A percentile compares a stretch with the other conserved stretches of the same genome.
Conservation (phyloP, 2,888 invertebrate genomes). For the Apomyelois bistriatella region DNA sequence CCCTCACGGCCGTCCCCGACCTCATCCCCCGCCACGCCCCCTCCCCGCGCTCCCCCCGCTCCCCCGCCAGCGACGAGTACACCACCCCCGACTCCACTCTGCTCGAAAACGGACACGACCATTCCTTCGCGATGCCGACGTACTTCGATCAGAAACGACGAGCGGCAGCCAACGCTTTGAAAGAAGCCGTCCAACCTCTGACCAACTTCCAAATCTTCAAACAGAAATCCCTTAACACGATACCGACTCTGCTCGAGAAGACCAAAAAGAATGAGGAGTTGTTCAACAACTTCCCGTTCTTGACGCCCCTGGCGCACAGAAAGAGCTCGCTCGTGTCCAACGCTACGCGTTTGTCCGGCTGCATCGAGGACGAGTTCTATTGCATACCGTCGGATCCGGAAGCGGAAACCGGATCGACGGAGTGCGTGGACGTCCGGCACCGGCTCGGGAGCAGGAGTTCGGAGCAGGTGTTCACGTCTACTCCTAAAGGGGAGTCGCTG, state of each 20-base stretch:
- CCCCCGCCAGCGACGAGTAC: slow-evolving; percentile 52
- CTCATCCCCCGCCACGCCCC: slow-evolving; percentile 49
- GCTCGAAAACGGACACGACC: slow-evolving; percentile 36
- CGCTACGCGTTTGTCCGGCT: slow-evolving; percentile 58
- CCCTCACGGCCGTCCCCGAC: slow-evolving; percentile 57
- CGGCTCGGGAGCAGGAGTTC: slow-evolving; percentile 46
- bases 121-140: slow-evolving; percentile 65
- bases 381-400: slow-evolving; percentile 60
- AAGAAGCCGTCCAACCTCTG: slow-evolving; percentile 57
- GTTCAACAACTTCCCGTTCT: slow-evolving; percentile 78
- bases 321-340: slow-evolving; percentile 62
- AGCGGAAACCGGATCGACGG: slow-evolving; percentile 35
- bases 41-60: slow-evolving; percentile 31
- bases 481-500: slow-evolving; percentile 44
- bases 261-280: slow-evolving; percentile 61
- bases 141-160: slow-evolving; percentile 68
- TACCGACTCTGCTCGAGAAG: slow-evolving; percentile 60
- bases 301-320: slow-evolving; percentile 80
- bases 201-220: slow-evolving; percentile 71
- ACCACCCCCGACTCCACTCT: slow-evolving; percentile 52
- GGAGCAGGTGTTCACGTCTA: slow-evolving; percentile 43
- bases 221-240: slow-evolving; percentile 71
- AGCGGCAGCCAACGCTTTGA: slow-evolving; percentile 44
- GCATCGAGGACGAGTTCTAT: slow-evolving; percentile 72
- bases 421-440: slow-evolving; percentile 51